Evolutionary conservation across 2,888 invertebrate genomes (phyloP), one percentile per base, ranked within the genome.

Genomic region (Cephus pygmeus): DNA sequence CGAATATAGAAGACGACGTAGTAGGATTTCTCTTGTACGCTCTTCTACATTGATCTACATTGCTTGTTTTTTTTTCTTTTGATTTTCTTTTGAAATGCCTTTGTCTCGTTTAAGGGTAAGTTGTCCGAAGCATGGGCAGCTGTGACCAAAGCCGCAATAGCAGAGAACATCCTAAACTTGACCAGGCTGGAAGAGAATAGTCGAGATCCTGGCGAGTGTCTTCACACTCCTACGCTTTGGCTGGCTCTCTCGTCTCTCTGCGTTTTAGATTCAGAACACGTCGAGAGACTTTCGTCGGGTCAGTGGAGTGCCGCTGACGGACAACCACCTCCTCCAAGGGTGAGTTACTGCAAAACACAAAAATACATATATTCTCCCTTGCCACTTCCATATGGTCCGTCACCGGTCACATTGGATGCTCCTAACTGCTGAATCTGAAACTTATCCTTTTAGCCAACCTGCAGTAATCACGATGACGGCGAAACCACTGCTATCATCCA

Each of bases 401-500:
- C 12, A 36, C 1, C 36, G 4, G 36, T 40, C 15, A 40, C 36
- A 40, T 40, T 40, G 40, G 40, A 15, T 15, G 40, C 15, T 40
- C 40, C 40, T 6, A 40, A 6, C 15, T 40, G 4, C 15, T 15
- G 15, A 15, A 40, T 40, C 15, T 6, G 15, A 40, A 15, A 69
- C 15, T 69, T 69, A 83, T 73, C 80, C 76, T 88, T 90, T 3
- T 93, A 98, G 88, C 96, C 97, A 11, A 95, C 96, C 82, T 99
- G 99, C 92, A 95, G 95, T 76, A 99, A 99, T 92, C 99, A 99
- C 91, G 99, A 99, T 89, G 99, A 99, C 90, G 97, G 97, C 1
- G 95, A 96, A 89, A 99, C 98, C 0, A 94, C 95, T 23, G 99
- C 98, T 0, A 97, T 98, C 80, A 96, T 99, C 80, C 97, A 98